phyloP scores from a whole-genome alignment of 2,888 invertebrate species.

The Plebejus argus region DNA sequence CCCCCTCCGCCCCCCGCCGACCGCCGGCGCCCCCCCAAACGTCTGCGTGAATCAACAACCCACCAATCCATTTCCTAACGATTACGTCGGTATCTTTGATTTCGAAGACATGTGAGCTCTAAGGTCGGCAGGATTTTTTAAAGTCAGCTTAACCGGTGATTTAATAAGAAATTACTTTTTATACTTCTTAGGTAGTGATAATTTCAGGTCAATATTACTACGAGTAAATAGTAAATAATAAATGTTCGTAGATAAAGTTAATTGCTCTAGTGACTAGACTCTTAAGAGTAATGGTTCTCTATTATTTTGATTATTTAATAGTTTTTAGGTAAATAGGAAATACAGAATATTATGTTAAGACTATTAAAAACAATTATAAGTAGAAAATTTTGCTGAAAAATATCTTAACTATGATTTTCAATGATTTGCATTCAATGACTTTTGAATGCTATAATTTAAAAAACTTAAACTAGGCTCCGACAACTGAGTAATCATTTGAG shows the following conservation, averaged over 20 bases:
- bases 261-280: slow-evolving; percentile 1
- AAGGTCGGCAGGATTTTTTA: neutral
- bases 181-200: neutral
- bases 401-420: neutral
- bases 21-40: slow-evolving; percentile 42
- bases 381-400: neutral
- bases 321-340: neutral
- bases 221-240: neutral
- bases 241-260: neutral
- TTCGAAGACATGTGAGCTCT: slow-evolving; percentile 2
- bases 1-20: slow-evolving; percentile 41
- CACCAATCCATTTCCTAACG: slow-evolving; percentile 64
- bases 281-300: neutral
- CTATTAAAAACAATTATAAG: neutral
- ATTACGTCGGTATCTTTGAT: slow-evolving; percentile 51
- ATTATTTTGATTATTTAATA: neutral
- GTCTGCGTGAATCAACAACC: slow-evolving; percentile 52
- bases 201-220: slow-evolving; percentile 12
- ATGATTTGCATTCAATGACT: neutral
- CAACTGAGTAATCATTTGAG: slow-evolving; percentile 50
- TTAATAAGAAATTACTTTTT: neutral
- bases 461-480: neutral
- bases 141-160: neutral
- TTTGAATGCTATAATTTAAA: neutral
- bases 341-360: neutral